Evolutionary conservation across 1,140 invertebrate genomes (phyloP).

Genomic region (Brachionus plicatilis): DNA sequence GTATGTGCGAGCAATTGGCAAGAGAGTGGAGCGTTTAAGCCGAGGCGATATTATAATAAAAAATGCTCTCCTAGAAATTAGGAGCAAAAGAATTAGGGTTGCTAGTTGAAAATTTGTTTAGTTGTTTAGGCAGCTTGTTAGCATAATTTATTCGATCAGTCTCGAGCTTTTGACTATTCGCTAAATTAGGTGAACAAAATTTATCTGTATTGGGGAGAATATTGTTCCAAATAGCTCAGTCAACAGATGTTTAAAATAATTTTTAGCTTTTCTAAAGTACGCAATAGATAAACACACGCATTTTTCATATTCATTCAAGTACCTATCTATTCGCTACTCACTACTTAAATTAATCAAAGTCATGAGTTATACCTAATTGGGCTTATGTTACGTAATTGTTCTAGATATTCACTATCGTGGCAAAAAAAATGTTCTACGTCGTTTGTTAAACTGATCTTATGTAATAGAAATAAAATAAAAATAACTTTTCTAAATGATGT

Average conservation of each 20-base stretch:
- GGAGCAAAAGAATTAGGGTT: neutral
- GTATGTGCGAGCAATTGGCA: neutral
- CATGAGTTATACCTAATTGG: neutral
- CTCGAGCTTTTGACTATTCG: neutral
- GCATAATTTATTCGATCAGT: neutral
- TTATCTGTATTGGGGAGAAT: neutral
- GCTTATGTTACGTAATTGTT: neutral
- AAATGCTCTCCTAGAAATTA: slow-evolving; percentile 12
- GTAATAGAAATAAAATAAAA: neutral
- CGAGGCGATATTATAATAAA: neutral
- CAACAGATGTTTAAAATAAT: neutral
- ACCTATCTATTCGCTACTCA: neutral
- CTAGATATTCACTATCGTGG: neutral
- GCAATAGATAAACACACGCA: neutral
- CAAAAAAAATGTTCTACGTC: neutral
- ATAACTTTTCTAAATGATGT: neutral
- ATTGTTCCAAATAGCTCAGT: neutral
- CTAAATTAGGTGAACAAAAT: neutral
- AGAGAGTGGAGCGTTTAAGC: neutral
- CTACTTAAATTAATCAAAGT: neutral
- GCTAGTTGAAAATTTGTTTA: neutral
- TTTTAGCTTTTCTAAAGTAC: neutral
- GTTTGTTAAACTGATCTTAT: neutral
- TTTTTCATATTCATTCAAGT: neutral
- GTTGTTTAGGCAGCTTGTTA: neutral